These are phyloP conservation scores for Empidonax traillii DNA, from an alignment of 2,113 vertebrate genomes.

Conservation along the genomic window DNA sequence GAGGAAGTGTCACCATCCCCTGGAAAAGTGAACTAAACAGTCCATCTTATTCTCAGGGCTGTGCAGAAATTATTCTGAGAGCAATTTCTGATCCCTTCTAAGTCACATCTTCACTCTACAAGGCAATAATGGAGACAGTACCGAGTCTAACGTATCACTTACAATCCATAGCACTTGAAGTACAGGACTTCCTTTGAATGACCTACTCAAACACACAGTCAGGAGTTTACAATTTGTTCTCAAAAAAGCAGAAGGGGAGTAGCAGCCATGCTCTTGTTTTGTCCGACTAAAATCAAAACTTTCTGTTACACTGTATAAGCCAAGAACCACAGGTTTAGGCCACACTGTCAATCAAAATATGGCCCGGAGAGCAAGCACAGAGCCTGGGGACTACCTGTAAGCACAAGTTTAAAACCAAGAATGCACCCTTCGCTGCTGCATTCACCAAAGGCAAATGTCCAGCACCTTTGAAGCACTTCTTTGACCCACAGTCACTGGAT, in stretches of 20 bases:
- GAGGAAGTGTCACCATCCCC: background rate
- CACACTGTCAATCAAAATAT: fast-evolving
- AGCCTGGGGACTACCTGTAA: background rate
- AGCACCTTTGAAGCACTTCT: background rate
- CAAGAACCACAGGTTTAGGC: background rate
- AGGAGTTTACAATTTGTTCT: background rate
- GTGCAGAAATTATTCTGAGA: background rate
- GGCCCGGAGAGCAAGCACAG: background rate
- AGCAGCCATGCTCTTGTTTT: background rate
- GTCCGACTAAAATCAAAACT: background rate
- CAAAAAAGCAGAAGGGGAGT: background rate
- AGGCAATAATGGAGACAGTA: background rate
- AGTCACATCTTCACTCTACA: background rate
- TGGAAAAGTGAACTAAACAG: background rate
- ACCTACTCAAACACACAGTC: background rate
- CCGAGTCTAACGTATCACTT: background rate
- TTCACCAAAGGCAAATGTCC: background rate
- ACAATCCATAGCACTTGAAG: background rate
- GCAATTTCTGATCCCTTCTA: background rate
- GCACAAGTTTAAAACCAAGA: background rate
- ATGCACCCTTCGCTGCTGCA: background rate
- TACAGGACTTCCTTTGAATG: background rate
- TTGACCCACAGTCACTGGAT: background rate
- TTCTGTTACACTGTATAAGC: background rate
- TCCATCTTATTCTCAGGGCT: background rate